Evolutionary conservation across 2,888 invertebrate genomes (phyloP), one percentile per base, ranked within the genome.

Genomic region (Aphrophora alni): DNA sequence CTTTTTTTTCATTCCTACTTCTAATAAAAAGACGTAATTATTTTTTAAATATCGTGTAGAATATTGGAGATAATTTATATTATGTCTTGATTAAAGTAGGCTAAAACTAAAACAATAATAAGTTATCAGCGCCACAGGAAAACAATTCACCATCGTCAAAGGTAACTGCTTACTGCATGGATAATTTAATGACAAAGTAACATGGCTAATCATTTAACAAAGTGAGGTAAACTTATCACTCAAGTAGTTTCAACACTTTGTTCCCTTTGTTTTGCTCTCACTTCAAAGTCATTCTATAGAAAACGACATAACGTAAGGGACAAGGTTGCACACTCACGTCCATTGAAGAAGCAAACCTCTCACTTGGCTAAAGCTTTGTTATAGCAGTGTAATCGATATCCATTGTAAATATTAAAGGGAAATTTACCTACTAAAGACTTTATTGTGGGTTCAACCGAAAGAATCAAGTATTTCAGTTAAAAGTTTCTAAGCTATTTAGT

Each of bases 201-300:
- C 33, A 59, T 3, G 21, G 21, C 59, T 59, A 59, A 59, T 59
- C 59, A 59, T 59, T 59, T 59, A 59, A 59, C 59, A 59, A 59
- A 59, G 59, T 59, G 59, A 1, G 59, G 59, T 59, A 59, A 59
- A 59, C 14, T 59, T 59, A 59, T 59, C 59, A 14, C 59, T 59
- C 59, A 59, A 59, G 59, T 59, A 21, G 59, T 59, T n/a, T n/a
- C 59, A 59, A 59, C 59, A 59, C 59, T 59, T 59, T 59, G 59
- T 59, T 59, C 59, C 59, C 59, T 59, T 59, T 59, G 59, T 59
- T 59, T 59, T 59, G 59, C 1, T 21, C 21, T 4, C 59, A 59
- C 59, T 59, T 59, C 59, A 59, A 59, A 59, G 59, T 17, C 44
- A 14, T 17, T 44, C 44, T 44, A 44, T 44, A 21, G 59, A 59